Evolutionary conservation across 2,888 invertebrate species (phyloP).

Genomic region (Eurytoma adleriae): DNA sequence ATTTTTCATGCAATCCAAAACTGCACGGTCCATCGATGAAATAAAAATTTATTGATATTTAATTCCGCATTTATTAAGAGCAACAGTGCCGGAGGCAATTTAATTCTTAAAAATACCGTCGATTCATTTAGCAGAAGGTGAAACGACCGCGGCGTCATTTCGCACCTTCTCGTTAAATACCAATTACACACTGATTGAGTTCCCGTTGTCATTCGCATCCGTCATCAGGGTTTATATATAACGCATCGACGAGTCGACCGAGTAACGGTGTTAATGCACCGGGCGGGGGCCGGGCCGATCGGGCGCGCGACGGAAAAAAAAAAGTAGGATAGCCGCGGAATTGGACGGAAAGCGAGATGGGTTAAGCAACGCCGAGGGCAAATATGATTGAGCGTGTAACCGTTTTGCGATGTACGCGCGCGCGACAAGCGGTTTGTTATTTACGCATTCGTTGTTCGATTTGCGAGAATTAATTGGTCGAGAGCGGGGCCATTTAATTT

Average conservation of each 20-base stretch:
- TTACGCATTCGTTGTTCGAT: constrained; percentile 48
- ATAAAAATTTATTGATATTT: too few relatives aligned
- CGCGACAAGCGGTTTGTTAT: constrained; percentile 44
- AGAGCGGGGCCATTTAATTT: constrained; percentile 50
- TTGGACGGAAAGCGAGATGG: background rate
- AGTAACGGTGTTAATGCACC: background rate
- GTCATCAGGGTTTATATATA: constrained; percentile 4
- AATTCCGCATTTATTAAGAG: too few relatives aligned
- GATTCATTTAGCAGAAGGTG: background rate
- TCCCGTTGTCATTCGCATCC: constrained; percentile 3
- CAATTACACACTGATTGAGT: constrained; percentile 17
- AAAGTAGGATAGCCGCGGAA: background rate
- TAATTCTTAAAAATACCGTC: background rate
- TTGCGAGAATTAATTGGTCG: constrained; percentile 56
- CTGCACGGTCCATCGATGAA: too few relatives aligned
- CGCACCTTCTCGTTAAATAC: background rate
- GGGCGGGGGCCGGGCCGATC: background rate
- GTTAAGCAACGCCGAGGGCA: background rate
- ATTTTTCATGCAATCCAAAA: too few relatives aligned
- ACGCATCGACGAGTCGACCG: constrained; percentile 10
- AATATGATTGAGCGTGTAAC: constrained; percentile 7
- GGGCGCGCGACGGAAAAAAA: too few relatives aligned
- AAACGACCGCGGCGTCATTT: background rate
- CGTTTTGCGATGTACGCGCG: background rate
- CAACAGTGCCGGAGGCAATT: too few relatives aligned